Evolutionary conservation across 2,113 vertebrate species (phyloP), one percentile per base, ranked within the genome.

Genomic region (Colius striatus): DNA sequence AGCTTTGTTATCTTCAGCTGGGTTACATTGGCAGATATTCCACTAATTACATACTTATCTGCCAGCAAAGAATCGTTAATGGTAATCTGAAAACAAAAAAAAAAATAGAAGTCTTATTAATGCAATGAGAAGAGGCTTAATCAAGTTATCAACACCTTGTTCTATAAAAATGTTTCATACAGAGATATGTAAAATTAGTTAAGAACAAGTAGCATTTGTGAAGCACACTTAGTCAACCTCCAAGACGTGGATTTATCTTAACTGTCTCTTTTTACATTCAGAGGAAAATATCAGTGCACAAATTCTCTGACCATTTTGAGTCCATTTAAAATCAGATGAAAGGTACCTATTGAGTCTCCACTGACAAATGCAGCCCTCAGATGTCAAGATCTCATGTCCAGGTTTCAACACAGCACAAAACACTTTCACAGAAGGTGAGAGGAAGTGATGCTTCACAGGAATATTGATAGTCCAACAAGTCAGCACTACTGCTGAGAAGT

Each of bases 1-100:
- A 99, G 93, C 15, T 98, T 96, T 45, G 72, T 22, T 77, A 99
- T 96, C 77, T 96, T 95, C 84, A 99, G 95, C 38, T 67, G 96
- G 16, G 94, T 96, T 70, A 82, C 77, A 51, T 81, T 73, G 3
- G 48, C 27, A 53, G 85, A 16, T 9, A 41, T 5, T 5, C 2
- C 43, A 26, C 6, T 32, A 68, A 97, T 68, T 32, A 15, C 6
- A 65, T 97, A 98, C 30, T 97, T 98, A 34, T 96, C 72, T 72
- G 72, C 45, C 71, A 53, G 29, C 26, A 85, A 32, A 80, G 89
- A 80, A 5, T 81, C 72, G 94, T 93, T 89, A 77, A 98, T 34
- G 32, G 62, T 27, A 91, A 97, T 70, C 98, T 98, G 86, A 73
- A 96, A 96, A 67, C 2, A 66, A 45, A 82, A 43, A 36, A 96